Evolutionary conservation across 2,797 vertebrate species (phyloP).

Genomic region (Danio choprae): DNA sequence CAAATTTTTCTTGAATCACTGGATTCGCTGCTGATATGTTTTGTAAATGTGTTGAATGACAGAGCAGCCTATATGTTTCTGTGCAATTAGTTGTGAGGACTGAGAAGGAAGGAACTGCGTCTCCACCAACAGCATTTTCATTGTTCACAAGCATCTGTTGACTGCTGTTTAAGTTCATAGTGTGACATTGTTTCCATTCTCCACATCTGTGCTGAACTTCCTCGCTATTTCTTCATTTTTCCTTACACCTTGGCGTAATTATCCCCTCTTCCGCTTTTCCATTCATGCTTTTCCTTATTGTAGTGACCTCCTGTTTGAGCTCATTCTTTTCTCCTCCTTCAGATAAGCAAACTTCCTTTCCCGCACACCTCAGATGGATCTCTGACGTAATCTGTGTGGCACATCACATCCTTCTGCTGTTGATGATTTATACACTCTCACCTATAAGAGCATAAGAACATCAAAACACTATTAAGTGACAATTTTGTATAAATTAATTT

Average conservation of each 20-base stretch:
- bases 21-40: neutral
- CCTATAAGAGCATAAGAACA: too few species aligned
- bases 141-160: conserved; percentile 25
- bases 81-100: neutral
- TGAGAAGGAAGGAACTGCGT: neutral
- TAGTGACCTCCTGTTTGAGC: conserved; percentile 44
- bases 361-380: neutral
- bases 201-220: conserved; percentile 35
- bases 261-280: neutral
- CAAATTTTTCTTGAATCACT: neutral
- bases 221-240: conserved; percentile 31
- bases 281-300: conserved; percentile 51
- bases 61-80: neutral
- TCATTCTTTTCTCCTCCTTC: neutral
- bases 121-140: neutral
- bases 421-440: neutral
- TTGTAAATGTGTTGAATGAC: neutral
- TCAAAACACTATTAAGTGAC: too few species aligned
- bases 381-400: conserved; percentile 13
- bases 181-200: conserved; percentile 36
- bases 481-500: too few species aligned
- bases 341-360: conserved; percentile 7
- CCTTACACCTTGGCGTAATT: conserved; percentile 1
- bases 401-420: conserved; percentile 9
- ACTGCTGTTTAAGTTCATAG: neutral